Evolutionary conservation across 2,888 invertebrate genomes (phyloP).

Genomic region (Leucophora obtusa): DNA sequence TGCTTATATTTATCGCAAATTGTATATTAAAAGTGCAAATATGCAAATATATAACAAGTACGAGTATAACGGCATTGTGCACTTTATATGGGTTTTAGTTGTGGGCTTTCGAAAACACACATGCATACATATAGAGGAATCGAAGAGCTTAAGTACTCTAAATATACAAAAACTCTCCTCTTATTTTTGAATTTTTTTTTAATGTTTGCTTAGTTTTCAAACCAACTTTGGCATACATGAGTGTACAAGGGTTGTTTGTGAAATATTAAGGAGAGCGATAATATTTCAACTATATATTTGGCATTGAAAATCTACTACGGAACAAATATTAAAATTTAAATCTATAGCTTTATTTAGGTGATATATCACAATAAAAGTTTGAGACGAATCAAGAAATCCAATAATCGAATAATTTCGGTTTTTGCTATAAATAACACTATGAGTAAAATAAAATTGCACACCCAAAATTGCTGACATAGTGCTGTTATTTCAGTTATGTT

Average conservation of each 20-base stretch:
- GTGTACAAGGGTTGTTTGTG: neutral
- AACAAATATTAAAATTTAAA: too few species aligned
- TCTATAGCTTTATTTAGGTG: too few species aligned
- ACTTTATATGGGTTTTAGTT: constrained; percentile 5
- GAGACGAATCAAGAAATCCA: too few species aligned
- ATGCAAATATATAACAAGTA: constrained; percentile 29
- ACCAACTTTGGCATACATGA: neutral
- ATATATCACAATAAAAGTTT: too few species aligned
- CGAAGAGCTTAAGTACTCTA: constrained; percentile 17
- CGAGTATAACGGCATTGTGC: constrained; percentile 1
- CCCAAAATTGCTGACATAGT: too few species aligned
- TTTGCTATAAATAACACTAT: too few species aligned
- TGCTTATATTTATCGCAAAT: constrained; percentile 38
- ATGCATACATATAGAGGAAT: neutral
- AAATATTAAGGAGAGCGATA: neutral
- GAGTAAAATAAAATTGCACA: too few species aligned
- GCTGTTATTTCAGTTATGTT: too few species aligned
- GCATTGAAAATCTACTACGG: too few species aligned
- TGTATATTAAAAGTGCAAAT: constrained; percentile 45
- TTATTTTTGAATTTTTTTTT: neutral
- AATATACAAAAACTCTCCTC: constrained; percentile 4
- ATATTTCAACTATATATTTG: too few species aligned
- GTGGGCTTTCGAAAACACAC: constrained; percentile 4
- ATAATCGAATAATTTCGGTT: too few species aligned
- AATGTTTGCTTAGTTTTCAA: neutral